These are phyloP conservation scores for Drosophila busckii DNA, from an alignment of 1,140 invertebrate species.

Conservation along the genomic window DNA sequence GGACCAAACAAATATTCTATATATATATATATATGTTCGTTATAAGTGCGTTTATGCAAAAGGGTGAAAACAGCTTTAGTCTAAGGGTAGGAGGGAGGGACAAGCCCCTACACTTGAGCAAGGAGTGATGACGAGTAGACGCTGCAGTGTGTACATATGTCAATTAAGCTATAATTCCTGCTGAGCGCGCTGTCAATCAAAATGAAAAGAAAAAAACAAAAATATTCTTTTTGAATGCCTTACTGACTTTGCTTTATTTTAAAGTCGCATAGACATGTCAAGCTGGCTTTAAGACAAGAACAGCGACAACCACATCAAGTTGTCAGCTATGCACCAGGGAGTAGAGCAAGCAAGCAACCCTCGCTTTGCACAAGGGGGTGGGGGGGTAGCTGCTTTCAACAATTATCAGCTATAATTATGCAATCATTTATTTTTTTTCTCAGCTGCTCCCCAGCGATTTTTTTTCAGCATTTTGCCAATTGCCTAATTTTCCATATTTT, in stretches of 20 bases:
- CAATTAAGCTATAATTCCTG: constrained; percentile 73
- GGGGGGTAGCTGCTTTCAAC: constrained; percentile 25
- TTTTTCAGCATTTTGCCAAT: constrained; percentile 58
- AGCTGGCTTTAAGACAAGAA: constrained; percentile 59
- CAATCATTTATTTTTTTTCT: constrained; percentile 50
- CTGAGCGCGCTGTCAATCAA: constrained; percentile 68
- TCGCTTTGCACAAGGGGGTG: neutral
- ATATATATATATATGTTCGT: constrained; percentile 21
- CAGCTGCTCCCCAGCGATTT: neutral
- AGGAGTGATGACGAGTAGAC: no score
- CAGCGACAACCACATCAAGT: constrained; percentile 47
- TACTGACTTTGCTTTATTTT: constrained; percentile 59
- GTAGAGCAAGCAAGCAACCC: constrained; percentile 52
- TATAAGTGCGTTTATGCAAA: constrained; percentile 27
- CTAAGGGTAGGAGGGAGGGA: neutral
- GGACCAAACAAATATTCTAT: constrained; percentile 52
- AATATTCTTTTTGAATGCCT: constrained; percentile 33
- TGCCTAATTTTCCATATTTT: constrained; percentile 65
- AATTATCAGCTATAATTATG: constrained; percentile 74
- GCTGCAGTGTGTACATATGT: no score
- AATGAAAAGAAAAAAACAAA: no score
- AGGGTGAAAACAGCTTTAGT: constrained; percentile 33
- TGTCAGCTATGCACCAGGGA: constrained; percentile 47
- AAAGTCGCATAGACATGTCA: constrained; percentile 30
- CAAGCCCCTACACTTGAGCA: constrained; percentile 22